Percentiles rank a stretch among this genome's conserved stretches.
Conservation (phyloP, 1,140 invertebrate species). For the Harpegnathos saltator region DNA sequence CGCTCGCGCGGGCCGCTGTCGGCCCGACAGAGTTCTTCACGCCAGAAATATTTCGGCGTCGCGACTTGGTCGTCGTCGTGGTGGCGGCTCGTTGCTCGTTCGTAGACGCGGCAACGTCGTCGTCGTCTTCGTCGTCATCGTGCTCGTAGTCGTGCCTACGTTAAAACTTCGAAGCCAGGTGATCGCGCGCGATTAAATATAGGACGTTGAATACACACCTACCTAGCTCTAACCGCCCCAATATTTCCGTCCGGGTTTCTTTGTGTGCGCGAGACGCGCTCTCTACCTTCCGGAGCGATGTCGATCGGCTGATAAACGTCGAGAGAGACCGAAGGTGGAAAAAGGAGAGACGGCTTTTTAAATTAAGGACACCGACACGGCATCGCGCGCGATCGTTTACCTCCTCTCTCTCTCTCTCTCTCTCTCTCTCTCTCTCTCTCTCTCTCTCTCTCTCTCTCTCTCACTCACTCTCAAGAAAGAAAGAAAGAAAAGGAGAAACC, state of each 20-base stretch:
- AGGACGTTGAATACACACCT: constrained; percentile 65
- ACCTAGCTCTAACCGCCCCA: constrained; percentile 50
- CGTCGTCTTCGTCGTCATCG: too few species aligned
- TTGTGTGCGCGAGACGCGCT: background rate
- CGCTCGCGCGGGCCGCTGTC: constrained; percentile 34
- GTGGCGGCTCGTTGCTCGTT: constrained; percentile 9
- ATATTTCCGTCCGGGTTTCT: constrained; percentile 65
- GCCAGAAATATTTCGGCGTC: constrained; percentile 74
- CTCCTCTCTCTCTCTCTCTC: too few species aligned
- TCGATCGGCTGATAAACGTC: too few species aligned
- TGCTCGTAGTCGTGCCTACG: constrained; percentile 47
- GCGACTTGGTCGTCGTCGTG: constrained; percentile 29
- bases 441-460: too few species aligned
- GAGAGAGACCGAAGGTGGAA: too few species aligned
- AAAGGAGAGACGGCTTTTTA: too few species aligned
- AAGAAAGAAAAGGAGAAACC: too few species aligned
- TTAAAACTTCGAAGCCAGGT: constrained; percentile 71
- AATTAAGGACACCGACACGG: background rate
- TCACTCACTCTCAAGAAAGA: too few species aligned
- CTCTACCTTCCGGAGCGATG: background rate
- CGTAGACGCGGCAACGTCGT: constrained; percentile 68
- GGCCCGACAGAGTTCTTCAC: constrained; percentile 49
- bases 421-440: too few species aligned
- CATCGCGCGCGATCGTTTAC: constrained; percentile 23
- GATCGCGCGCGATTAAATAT: constrained; percentile 77